Evolutionary conservation across 2,797 vertebrate species (phyloP), one percentile per base, ranked within the genome.

Genomic region (Acanthopagrus latus): DNA sequence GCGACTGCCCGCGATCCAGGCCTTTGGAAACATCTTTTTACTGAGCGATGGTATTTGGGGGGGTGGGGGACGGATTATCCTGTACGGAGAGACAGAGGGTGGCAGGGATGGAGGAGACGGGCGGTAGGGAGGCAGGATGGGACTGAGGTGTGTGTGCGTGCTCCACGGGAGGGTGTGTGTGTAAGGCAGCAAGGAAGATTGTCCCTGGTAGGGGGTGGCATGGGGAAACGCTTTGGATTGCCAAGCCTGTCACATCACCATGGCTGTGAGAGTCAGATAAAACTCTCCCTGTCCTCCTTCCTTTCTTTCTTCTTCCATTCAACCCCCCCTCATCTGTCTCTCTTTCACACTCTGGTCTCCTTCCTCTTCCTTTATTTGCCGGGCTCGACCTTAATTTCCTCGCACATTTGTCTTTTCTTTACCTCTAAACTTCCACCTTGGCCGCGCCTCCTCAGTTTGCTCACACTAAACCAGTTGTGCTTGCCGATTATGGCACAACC

Each of bases 181-280:
- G 81, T 69, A 13, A 56, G 69, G 67, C 78, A 68, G 76, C 48
- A 58, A 72, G 84, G 69, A 84, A 88, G 87, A 92, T 91, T 91
- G 88, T 80, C 71, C 83, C 85, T 90, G 66, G 89, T 88, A 77
- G 91, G 89, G 90, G 91, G 89, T 83, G 63, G 81, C 47, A 75
- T 87, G 76, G 78, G 78, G 78, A 78, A 88, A 77, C 8, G 72
- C 80, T 78, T 75, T 56, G 72, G 85, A 85, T 87, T 92, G 82
- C 85, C 84, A 86, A 87, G 72, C 64, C 80, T 85, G 88, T 84
- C 86, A 82, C 83, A 91, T 90, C 87, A 72, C 79, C 44, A 48
- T 63, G 89, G 83, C 93, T 92, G 92, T 54, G 79, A 79, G 87
- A 81, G 84, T 81, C 85, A 86, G 93, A 94, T 94, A 94, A 93